Conservation (phyloP, 2,797 vertebrate genomes). For the Hapalemur alaotrensis region DNA sequence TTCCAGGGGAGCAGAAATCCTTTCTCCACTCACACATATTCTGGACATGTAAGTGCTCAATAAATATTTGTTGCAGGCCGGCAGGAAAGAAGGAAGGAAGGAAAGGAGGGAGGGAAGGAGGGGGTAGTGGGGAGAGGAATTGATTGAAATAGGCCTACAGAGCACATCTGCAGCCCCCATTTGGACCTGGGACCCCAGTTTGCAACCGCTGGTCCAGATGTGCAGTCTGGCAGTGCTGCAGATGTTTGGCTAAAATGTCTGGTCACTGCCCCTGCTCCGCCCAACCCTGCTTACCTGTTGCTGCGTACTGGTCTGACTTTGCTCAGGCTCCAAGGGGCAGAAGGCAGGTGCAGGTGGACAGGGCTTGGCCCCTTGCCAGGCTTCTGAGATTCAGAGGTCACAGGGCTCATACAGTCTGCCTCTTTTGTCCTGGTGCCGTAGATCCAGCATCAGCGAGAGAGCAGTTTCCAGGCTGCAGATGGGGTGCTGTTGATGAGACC, state of each 20-base stretch:
- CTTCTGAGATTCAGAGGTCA: neutral
- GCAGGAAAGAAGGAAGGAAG: neutral
- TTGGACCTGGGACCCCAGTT: no score
- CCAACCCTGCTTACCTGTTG: rapidly evolving
- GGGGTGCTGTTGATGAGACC: neutral
- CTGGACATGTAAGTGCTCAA: neutral
- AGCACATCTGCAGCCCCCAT: neutral
- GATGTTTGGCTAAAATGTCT: neutral
- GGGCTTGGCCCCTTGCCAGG: neutral
- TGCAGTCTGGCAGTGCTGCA: no score
- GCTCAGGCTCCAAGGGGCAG: neutral
- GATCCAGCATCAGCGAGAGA: neutral
- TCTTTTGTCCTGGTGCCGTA: neutral
- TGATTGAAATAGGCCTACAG: neutral
- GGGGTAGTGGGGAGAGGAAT: neutral
- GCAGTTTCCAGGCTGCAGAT: neutral
- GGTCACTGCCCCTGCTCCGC: rapidly evolving
- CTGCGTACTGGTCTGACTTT: neutral
- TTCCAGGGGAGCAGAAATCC: neutral
- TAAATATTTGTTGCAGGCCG: neutral
- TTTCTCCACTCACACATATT: neutral
- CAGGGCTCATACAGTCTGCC: no score
- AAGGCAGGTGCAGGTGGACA: neutral
- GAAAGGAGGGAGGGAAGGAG: neutral
- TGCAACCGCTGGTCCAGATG: neutral